Conservation (phyloP, 2,797 vertebrate species). For the Fundulus diaphanus region DNA sequence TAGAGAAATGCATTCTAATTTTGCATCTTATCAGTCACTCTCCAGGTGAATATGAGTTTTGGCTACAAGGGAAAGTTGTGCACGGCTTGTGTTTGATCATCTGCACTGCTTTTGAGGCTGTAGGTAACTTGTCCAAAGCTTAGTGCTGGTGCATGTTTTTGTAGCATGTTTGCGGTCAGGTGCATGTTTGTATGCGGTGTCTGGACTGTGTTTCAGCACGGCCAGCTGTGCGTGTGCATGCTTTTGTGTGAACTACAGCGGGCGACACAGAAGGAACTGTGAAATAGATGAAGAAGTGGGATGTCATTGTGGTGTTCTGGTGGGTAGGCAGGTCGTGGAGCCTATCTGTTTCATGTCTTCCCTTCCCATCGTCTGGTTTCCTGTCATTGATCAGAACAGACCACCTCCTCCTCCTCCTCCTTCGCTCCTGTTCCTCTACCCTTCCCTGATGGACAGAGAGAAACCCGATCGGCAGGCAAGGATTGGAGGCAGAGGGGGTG, state of each 20-base stretch:
- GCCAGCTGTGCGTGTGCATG: slow-evolving; percentile 21
- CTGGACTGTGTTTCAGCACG: slow-evolving; percentile 41
- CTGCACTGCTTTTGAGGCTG: slow-evolving; percentile 11
- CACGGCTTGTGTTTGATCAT: slow-evolving; percentile 1
- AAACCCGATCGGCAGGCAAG: slow-evolving; percentile 86
- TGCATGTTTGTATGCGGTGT: slow-evolving; percentile 57
- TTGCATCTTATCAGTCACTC: slow-evolving; percentile 56
- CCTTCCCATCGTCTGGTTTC: slow-evolving; percentile 94
- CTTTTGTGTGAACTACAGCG: slow-evolving; percentile 41
- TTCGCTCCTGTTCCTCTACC: slow-evolving; percentile 76
- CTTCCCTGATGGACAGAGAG: slow-evolving; percentile 92
- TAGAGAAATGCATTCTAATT: slow-evolving; percentile 65
- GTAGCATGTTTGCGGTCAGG: slow-evolving; percentile 66
- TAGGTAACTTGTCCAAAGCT: slow-evolving; percentile 7
- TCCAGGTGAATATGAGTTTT: slow-evolving; percentile 34
- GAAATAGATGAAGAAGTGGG: slow-evolving; percentile 44
- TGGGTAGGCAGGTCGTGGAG: slow-evolving; percentile 61
- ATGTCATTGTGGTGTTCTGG: slow-evolving; percentile 60
- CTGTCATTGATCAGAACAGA: slow-evolving; percentile 96
- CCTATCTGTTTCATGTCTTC: slow-evolving; percentile 96
- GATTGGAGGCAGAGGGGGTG: slow-evolving; percentile 19
- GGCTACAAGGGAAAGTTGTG: slow-evolving; percentile 25
- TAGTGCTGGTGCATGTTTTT: slow-evolving; percentile 25
- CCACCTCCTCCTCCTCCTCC: slow-evolving; percentile 75
- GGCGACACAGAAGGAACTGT: slow-evolving; percentile 31